Percentiles rank a stretch among this genome's conserved stretches.
These are phyloP conservation scores for Orthonevra nobilis DNA, from an alignment of 2,888 invertebrate genomes.

Conservation along the genomic window DNA sequence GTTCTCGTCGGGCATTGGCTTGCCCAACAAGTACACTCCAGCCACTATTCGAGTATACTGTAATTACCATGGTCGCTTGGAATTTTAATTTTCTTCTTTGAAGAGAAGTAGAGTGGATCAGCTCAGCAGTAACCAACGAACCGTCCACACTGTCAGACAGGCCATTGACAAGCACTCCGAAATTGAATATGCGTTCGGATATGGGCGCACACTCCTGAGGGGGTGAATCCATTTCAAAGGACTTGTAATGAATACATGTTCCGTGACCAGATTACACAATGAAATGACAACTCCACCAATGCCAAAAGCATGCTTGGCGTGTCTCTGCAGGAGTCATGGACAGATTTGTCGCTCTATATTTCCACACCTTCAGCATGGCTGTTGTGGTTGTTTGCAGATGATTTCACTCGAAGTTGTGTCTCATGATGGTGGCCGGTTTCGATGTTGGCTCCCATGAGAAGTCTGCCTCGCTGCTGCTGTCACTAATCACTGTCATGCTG, in stretches of 20 bases:
- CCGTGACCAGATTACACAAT: conserved; percentile 55
- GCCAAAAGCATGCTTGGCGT: not conserved
- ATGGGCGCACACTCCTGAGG: conserved; percentile 15
- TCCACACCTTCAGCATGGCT: conserved; percentile 37
- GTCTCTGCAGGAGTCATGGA: not conserved
- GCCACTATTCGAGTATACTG: conserved; percentile 2
- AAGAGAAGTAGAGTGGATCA: conserved; percentile 1
- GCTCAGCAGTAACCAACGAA: not conserved
- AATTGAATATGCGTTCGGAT: conserved; percentile 43
- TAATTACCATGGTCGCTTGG: conserved; percentile 40
- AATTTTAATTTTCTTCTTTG: conserved; percentile 43
- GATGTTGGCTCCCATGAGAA: conserved; percentile 19
- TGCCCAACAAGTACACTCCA: not conserved
- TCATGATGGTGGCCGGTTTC: conserved; percentile 20
- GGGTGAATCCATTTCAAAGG: conserved; percentile 42
- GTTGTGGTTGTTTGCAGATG: conserved; percentile 47
- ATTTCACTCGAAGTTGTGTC: conserved; percentile 28
- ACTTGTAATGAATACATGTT: conserved; percentile 58
- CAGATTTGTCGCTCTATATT: conserved; percentile 30
- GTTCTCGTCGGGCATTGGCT: conserved; percentile 9
- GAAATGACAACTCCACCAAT: conserved; percentile 28
- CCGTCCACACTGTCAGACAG: conserved; percentile 27
- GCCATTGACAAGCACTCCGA: conserved; percentile 44
- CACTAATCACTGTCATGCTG: conserved; percentile 60
- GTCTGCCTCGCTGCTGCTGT: conserved; percentile 16